Evolutionary conservation across 2,113 vertebrate species (phyloP), one percentile per base, ranked within the genome.

Genomic region (Apteryx mantelli): DNA sequence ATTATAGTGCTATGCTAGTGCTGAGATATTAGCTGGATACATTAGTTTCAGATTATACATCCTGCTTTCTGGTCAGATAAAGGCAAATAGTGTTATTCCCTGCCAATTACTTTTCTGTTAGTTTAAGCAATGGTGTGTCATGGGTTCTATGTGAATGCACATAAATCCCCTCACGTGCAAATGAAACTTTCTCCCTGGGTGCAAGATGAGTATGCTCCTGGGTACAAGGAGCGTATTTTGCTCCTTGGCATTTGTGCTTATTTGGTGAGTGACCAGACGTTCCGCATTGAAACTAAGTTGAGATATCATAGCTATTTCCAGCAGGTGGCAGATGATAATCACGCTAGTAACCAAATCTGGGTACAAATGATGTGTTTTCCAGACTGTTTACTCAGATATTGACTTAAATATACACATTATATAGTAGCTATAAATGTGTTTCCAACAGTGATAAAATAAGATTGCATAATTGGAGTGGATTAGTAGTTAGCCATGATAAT

Each of bases 251-350:
- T 83, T 97, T 88, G 34, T 1, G 3, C 28, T 81, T 79, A 40
- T 68, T 93, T 5, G 3, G 5, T 71, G 83, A 82, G 10, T 86
- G 94, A 88, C 78, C 81, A 89, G 50, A 66, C 58, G 60, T 86
- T 86, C 73, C 58, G 58, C 74, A 53, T 74, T 60, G 80, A 18
- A 60, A 91, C 9, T 88, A 36, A 34, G 81, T 66, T 32, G 89
- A 56, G 42, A 86, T 77, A 53, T 71, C 69, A 91, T 66, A 75
- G 21, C 52, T 53, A 93, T 91, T 97, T 97, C 96, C 95, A 96
- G 97, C 94, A 98, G 95, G 95, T 97, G 95, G 95, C 94, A 89
- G 94, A 79, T 95, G 94, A 92, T 95, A 88, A 89, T 96, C 63
- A 21, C 2, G 7, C 53, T 77, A 40, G 34, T 79, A 68, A 89